Evolutionary conservation across 2,113 vertebrate genomes (phyloP).

Genomic region (Saguinus midas): DNA sequence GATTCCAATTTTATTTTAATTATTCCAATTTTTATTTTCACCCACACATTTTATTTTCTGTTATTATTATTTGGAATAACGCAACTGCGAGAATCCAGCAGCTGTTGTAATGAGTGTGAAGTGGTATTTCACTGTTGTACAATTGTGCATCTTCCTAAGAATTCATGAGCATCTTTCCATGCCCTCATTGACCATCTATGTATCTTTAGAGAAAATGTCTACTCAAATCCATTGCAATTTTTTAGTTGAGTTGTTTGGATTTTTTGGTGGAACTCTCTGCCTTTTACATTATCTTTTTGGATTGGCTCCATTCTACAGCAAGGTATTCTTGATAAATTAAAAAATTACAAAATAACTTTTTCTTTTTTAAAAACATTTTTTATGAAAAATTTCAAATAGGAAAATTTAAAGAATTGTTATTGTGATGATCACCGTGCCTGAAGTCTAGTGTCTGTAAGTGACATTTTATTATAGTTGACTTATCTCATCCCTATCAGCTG

Average conservation of each 20-base stretch:
- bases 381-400: slow-evolving; percentile 18
- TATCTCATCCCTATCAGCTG: neutral
- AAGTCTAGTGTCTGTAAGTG: neutral
- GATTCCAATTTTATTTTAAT: neutral
- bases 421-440: neutral
- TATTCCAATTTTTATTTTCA: too few species aligned
- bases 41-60: neutral
- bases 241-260: neutral
- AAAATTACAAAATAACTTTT: neutral
- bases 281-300: neutral
- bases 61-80: neutral
- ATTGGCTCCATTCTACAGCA: neutral
- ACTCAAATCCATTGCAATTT: neutral
- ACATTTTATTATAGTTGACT: neutral
- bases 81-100: neutral
- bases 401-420: neutral
- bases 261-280: neutral
- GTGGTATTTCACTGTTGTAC: neutral
- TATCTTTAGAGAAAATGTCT: neutral
- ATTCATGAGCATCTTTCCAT: neutral
- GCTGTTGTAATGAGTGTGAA: neutral
- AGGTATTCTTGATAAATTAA: slow-evolving; percentile 7
- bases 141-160: neutral
- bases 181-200: neutral
- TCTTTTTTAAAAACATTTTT: neutral